A percentile compares a stretch with the other conserved stretches of the same genome.
Conservation (phyloP, 53 echinoderm and acorn worm species). For the Antedon mediterranea region DNA sequence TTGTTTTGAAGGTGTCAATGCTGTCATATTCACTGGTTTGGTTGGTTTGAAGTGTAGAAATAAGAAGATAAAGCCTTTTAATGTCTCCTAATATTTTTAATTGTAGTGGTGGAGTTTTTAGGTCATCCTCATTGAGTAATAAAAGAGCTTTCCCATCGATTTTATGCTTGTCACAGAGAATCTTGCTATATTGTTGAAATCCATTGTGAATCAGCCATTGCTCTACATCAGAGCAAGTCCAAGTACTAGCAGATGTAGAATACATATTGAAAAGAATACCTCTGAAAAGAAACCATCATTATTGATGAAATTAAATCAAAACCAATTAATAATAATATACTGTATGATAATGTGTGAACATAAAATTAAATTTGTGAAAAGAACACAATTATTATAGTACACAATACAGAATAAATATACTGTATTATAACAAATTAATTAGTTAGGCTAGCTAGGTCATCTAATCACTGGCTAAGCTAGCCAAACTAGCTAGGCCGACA, state of each 20-base stretch:
- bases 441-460: no score
- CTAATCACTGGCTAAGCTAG: no score
- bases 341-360: no score
- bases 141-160: constrained; percentile 75
- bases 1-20: neutral
- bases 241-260: constrained; percentile 41
- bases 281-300: neutral
- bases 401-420: no score
- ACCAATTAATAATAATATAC: no score
- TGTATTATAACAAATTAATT: no score
- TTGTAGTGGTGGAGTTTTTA: constrained; percentile 54
- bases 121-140: constrained; percentile 55
- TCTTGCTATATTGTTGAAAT: constrained; percentile 43
- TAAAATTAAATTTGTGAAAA: no score
- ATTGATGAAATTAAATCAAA: neutral
- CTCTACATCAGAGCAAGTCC: constrained; percentile 64
- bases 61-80: constrained; percentile 41
- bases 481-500: no score
- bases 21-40: neutral
- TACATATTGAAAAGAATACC: neutral
- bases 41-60: constrained; percentile 19
- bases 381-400: no score
- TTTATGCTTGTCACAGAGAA: constrained; percentile 58
- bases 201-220: constrained; percentile 58
- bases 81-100: constrained; percentile 65